Base-by-base conservation (phyloP, 2,113 vertebrate genomes). In the Dascyllus trimaculatus region DNA sequence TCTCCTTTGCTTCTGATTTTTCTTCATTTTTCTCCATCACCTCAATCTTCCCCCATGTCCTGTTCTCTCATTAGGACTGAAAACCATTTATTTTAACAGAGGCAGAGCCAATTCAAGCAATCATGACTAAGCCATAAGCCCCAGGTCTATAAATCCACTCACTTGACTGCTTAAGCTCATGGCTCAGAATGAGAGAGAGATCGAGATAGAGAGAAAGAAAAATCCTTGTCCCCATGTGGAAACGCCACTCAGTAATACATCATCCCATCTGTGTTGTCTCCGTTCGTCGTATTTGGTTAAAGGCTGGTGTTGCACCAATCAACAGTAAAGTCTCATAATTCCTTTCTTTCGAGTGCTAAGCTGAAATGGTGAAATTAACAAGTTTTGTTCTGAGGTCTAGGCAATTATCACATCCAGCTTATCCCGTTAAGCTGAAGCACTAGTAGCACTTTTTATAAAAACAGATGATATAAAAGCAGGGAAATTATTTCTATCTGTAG, bases 21-120 rank as follows among this genome's bases (percentile, higher is more conserved):
- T 65, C 11, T 29, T 60, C 43, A 32, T 45, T 72, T 52, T 68
- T 21, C 54, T 40, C 64, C 7, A 64, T 76, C 14, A 19, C 53
- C 48, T 81, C 51, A 51, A 38, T 56, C 73, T 11, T 32, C 26
- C 48, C 21, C 26, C 24, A 21, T 62, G 60, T 71, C 74, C 68
- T 15, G 13, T 84, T 76, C 66, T 88, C 86, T 89, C 75, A 83
- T 87, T 84, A 87, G 84, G 71, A 79, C 79, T 77, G 88, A 90
- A 89, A 89, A 69, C 21, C 70, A 85, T 93, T 93, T 89, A 85
- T 93, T 93, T 89, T 82, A 90, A 92, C 91, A 85, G 88, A 92
- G 87, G 86, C 53, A 14, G 45, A 63, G 90, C 91, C 90, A 93
- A 91, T 88, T 89, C 88, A 91, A 93, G 90, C 88, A 93, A 91